Base-by-base conservation (phyloP, 2,888 invertebrate species). In the Carterocephalus palaemon region DNA sequence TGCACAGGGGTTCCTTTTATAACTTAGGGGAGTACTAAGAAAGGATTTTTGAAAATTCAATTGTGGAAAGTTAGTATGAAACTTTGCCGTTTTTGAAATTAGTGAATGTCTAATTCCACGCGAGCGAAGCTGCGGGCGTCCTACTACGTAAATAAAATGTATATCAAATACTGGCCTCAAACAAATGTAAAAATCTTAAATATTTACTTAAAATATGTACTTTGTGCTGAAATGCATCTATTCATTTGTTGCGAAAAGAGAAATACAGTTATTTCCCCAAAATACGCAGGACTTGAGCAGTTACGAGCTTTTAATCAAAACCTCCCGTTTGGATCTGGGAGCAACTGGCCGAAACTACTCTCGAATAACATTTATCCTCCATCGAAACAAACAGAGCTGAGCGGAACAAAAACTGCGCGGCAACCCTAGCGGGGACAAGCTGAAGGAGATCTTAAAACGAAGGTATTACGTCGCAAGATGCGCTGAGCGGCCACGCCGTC, bases 291-390 rank as follows among this genome's bases (percentile, higher is more conserved):
- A 47, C 33, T 47, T 45, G 41, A 37, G 23, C 17, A 40, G 49
- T 48, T 47, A 40, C 53, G 59, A 34, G 64, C 62, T 68, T 66
- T 66, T 67, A 67, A 70, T 70, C 67, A 72, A 70, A 73, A 64
- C 58, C 60, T 64, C 64, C 60, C 59, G 64, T 66, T 70, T 60
- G 51, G 53, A 73, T 72, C 70, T 66, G 49, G 62, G 68, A 70
- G 68, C 67, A 70, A 69, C 71, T 58, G 56, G 56, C 62, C 61
- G 54, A 66, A 77, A 75, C 70, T 65, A 67, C 67, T 75, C 68
- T 56, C 56, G 60, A 68, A 75, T 75, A 75, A 71, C 75, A 78
- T 76, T 77, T 79, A 76, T 73, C 63, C 68, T 61, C 64, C 67
- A 69, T 71, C 69, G 34, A 65, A 60, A 59, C 59, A 68, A 72